Evolutionary conservation across 2,888 invertebrate species (phyloP), one percentile per base, ranked within the genome.

Genomic region (Thyatira batis): DNA sequence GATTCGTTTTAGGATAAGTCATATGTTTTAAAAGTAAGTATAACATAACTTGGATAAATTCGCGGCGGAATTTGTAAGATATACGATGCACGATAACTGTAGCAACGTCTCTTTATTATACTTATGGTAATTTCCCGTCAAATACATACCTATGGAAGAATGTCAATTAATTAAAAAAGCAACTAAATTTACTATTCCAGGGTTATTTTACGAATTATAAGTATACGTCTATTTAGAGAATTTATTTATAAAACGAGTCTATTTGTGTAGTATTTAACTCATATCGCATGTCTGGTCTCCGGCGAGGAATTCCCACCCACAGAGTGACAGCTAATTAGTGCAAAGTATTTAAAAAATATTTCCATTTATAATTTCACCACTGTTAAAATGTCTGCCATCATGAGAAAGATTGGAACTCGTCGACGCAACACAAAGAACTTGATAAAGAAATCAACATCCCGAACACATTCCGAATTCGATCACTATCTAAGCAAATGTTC

Each of bases 401-500:
- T 39, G 11, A n/a, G n/a, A 39, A 60, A 55, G 61, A 55, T 58
- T 56, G 65, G 60, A 61, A 52, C 58, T 54, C 49, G 55, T 56
- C 39, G 60, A 43, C 50, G 60, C 53, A 45, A 50, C 55, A 60
- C 58, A 65, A 74, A 73, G 65, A 73, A 70, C 61, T 69, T 73
- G 77, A 80, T 81, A 75, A 84, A 83, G 80, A 82, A 79, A 79
- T 80, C 76, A 82, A 73, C 71, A 73, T 65, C 62, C 69, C 59
- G 59, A 58, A 72, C 71, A 62, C 68, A 65, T 64, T 73, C 65
- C 54, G 56, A 62, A 64, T 68, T 67, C 65, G 80, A 77, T 70
- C 67, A 57, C 68, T 67, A 73, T 72, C 76, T 67, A 63, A 68
- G 60, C 63, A 65, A 69, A 74, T 67, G 71, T 69, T 64, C 63